Evolutionary conservation across 2,113 vertebrate genomes (phyloP).

Genomic region (Nothoprocta perdicaria): DNA sequence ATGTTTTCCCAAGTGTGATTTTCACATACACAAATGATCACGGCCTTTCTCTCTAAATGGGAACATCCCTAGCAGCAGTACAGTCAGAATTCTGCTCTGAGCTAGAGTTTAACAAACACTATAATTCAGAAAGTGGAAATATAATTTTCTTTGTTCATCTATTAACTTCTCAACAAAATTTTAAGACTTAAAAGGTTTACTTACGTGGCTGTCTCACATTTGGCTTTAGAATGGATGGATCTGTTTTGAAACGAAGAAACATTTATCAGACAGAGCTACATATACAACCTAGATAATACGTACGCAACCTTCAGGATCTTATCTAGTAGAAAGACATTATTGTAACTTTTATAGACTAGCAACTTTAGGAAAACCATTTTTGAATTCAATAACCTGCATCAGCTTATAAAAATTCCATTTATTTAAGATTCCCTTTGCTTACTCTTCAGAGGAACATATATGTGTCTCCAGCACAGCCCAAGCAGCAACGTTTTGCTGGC

Average conservation of each 20-base stretch:
- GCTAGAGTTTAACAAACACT: background rate
- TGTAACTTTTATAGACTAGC: background rate
- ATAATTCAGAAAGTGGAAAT: background rate
- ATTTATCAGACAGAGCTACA: slow-evolving; percentile 35
- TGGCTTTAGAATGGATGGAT: slow-evolving; percentile 56
- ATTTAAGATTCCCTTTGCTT: background rate
- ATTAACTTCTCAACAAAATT: background rate
- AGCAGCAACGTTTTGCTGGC: background rate
- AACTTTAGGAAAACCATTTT: slow-evolving; percentile 7
- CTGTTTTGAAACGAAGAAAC: slow-evolving; percentile 53
- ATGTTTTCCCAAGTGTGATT: background rate
- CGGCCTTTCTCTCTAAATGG: background rate
- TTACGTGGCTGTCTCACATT: slow-evolving; percentile 75
- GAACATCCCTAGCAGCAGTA: background rate
- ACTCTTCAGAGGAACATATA: background rate
- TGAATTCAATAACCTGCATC: background rate
- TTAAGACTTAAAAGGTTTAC: slow-evolving; percentile 10
- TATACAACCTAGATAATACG: background rate
- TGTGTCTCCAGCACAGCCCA: background rate
- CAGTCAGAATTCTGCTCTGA: background rate
- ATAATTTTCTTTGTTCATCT: background rate
- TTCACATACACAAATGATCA: background rate
- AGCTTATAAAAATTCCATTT: background rate
- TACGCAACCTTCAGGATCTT: slow-evolving; percentile 12
- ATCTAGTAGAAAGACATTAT: background rate